phyloP scores from a whole-genome alignment of 2,888 invertebrate genomes.

The Eupeodes luniger region DNA sequence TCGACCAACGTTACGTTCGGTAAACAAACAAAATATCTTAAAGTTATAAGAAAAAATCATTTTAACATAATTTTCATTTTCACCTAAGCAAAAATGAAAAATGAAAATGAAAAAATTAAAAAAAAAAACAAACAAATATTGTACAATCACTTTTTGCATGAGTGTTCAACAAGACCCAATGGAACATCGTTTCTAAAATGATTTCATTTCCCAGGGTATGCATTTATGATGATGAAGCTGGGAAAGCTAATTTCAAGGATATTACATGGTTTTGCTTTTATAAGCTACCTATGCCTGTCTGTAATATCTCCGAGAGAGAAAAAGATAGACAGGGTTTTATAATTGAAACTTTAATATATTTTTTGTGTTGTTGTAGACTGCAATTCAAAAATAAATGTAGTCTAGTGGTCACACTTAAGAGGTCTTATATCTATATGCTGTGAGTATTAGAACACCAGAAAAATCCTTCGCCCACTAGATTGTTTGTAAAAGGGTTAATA shows the following conservation, averaged over 20 bases:
- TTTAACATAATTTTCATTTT: slow-evolving; percentile 56
- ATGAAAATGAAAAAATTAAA: slow-evolving; percentile 15
- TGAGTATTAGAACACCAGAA: not conserved
- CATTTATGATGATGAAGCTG: slow-evolving; percentile 13
- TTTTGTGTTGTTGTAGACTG: not conserved
- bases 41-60: slow-evolving; percentile 5
- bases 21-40: slow-evolving; percentile 21
- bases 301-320: not conserved
- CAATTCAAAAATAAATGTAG: not conserved
- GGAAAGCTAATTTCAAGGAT: slow-evolving; percentile 56
- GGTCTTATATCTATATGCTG: not conserved
- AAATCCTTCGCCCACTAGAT: too few relatives aligned
- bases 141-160: slow-evolving; percentile 43
- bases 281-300: not conserved
- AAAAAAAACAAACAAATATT: slow-evolving; percentile 33
- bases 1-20: slow-evolving; percentile 36
- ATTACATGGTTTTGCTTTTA: slow-evolving; percentile 45
- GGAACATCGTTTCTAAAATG: slow-evolving; percentile 49
- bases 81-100: slow-evolving; percentile 40
- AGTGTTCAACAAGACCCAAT: slow-evolving; percentile 11
- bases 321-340: not conserved
- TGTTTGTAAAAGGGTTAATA: too few relatives aligned
- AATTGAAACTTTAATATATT: slow-evolving; percentile 19
- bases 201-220: slow-evolving; percentile 58
- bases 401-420: not conserved